Evolutionary conservation across 1,140 invertebrate species (phyloP).

Genomic region (Thrips palmi): DNA sequence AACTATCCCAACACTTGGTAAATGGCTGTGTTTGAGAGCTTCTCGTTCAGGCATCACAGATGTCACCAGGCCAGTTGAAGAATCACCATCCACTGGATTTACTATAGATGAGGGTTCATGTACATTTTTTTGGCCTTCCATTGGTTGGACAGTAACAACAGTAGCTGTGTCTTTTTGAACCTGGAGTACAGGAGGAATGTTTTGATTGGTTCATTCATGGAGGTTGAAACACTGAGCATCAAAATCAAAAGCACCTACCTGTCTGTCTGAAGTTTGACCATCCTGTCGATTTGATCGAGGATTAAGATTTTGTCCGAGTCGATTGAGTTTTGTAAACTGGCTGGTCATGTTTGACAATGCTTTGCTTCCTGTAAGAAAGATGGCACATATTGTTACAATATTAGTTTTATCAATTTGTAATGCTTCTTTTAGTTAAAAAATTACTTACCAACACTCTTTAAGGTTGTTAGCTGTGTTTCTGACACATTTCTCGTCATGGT

Average conservation of each 20-base stretch:
- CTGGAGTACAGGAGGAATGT: too few relatives aligned
- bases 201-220: too few relatives aligned
- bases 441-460: conserved; percentile 39
- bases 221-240: too few relatives aligned
- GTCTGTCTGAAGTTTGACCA: too few relatives aligned
- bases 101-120: too few relatives aligned
- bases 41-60: too few relatives aligned
- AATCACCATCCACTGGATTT: too few relatives aligned
- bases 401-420: conserved; percentile 2
- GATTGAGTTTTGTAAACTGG: conserved; percentile 65
- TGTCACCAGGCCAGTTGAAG: too few relatives aligned
- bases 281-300: conserved; percentile 8
- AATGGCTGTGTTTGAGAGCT: conserved; percentile 2
- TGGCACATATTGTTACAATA: conserved; percentile 9
- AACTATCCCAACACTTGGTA: conserved; percentile 9
- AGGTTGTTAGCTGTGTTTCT: conserved; percentile 37
- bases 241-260: too few relatives aligned
- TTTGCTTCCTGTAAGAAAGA: conserved; percentile 40
- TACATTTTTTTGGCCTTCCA: too few relatives aligned
- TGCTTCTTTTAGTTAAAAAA: neutral
- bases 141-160: too few relatives aligned
- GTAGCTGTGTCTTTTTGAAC: too few relatives aligned
- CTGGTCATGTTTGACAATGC: conserved; percentile 66
- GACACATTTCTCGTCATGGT: conserved; percentile 41
- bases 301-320: conserved; percentile 44